phyloP scores from a whole-genome alignment of 2,888 invertebrate genomes.

The Bursaphelenchus okinawaensis region DNA sequence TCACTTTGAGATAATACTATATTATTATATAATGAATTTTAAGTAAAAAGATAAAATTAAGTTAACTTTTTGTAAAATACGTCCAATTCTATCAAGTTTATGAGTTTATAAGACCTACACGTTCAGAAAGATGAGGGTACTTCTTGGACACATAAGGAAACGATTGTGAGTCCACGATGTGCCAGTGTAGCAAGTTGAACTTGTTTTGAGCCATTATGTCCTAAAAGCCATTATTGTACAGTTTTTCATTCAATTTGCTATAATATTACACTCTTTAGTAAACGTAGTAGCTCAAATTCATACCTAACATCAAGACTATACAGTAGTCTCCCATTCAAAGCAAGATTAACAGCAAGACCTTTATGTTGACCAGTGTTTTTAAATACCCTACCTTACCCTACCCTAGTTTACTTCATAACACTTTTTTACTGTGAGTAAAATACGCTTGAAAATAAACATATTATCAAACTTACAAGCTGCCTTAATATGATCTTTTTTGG shows the following conservation, averaged over 20 bases:
- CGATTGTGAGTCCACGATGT: conserved; percentile 66
- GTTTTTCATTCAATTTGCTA: background rate
- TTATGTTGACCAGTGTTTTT: no score
- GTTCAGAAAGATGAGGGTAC: conserved; percentile 1
- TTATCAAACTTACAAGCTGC: conserved; percentile 68
- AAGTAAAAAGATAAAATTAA: no score
- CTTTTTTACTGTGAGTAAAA: no score
- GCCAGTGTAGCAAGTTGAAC: conserved; percentile 88
- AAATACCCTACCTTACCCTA: no score
- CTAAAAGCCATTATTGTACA: conserved; percentile 58
- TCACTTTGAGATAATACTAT: no score
- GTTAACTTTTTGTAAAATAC: no score
- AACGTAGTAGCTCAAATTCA: background rate
- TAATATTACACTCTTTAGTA: background rate
- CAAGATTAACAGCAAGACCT: no score
- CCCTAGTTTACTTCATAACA: no score
- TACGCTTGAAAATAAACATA: background rate
- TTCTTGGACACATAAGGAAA: conserved; percentile 76
- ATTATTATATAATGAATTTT: no score
- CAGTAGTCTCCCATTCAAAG: no score
- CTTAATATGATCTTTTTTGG: conserved; percentile 82
- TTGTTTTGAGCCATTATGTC: conserved; percentile 86
- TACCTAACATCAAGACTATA: no score
- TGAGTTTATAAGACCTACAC: background rate
- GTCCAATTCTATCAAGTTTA: no score